phyloP scores from a whole-genome alignment of 1,140 invertebrate species.

The Prorops nasuta region DNA sequence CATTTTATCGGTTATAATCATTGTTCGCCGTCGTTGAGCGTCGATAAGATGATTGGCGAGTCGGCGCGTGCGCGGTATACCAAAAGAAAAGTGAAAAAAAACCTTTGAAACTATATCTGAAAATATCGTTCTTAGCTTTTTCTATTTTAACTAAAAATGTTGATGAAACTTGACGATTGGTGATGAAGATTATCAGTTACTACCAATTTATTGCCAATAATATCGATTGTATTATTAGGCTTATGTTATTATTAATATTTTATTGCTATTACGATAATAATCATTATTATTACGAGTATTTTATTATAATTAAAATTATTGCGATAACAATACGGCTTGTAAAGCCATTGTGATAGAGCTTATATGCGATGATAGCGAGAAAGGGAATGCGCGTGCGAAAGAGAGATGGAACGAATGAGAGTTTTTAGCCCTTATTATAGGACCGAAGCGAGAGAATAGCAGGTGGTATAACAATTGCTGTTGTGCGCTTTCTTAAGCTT shows the following conservation, averaged over 20 bases:
- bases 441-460: too few species aligned
- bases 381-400: neutral
- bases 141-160: neutral
- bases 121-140: neutral
- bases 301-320: conserved; percentile 38
- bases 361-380: conserved; percentile 41
- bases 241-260: conserved; percentile 25
- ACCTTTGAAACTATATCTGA: neutral
- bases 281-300: conserved; percentile 28
- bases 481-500: conserved; percentile 4
- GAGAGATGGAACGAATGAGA: too few species aligned
- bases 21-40: too few species aligned
- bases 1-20: neutral
- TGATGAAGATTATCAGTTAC: conserved; percentile 21
- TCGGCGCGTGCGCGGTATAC: too few species aligned
- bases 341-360: conserved; percentile 59
- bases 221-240: conserved; percentile 16
- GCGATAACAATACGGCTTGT: conserved; percentile 51
- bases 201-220: conserved; percentile 15
- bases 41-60: too few species aligned
- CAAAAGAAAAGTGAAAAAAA: too few species aligned
- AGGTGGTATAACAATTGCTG: too few species aligned
- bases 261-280: conserved; percentile 28
- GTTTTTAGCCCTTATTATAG: too few species aligned
- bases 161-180: conserved; percentile 8